Conservation (phyloP, 2,113 vertebrate species). For the Miniopterus natalensis region DNA sequence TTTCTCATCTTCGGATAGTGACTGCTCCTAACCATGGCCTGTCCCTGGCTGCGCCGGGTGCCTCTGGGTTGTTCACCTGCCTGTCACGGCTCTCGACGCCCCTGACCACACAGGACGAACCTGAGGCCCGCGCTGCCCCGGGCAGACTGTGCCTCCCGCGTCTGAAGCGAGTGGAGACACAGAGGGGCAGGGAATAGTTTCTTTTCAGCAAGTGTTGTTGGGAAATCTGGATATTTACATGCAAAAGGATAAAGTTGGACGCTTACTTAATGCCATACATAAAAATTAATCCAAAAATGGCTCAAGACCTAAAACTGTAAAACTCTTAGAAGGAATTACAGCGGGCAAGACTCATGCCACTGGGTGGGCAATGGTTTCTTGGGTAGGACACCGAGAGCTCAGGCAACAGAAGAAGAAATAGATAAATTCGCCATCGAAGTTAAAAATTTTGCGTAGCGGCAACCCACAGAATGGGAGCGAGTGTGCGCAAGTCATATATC, state of each 20-base stretch:
- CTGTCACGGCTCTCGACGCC: too few species aligned
- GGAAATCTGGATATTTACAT: background rate
- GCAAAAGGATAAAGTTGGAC: background rate
- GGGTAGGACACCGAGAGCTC: too few species aligned
- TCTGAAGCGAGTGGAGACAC: background rate
- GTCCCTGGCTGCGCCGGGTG: background rate
- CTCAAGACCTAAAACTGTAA: too few species aligned
- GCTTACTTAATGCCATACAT: background rate
- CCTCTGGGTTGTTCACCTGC: background rate
- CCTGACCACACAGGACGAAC: background rate
- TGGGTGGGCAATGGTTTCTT: too few species aligned
- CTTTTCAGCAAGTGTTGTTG: background rate
- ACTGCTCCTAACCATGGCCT: background rate
- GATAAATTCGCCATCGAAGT: too few species aligned
- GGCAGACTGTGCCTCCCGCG: too few species aligned
- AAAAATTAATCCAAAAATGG: background rate
- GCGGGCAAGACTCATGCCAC: too few species aligned
- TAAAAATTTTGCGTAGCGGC: too few species aligned
- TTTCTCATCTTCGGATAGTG: background rate
- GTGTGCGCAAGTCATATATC: too few species aligned
- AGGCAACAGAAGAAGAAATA: too few species aligned
- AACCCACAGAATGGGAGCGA: too few species aligned
- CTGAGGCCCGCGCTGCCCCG: fast-evolving
- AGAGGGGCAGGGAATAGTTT: background rate
- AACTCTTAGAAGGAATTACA: background rate